Evolutionary conservation across 2,888 invertebrate species (phyloP).

Genomic region (Troglohyphantes excavatus): DNA sequence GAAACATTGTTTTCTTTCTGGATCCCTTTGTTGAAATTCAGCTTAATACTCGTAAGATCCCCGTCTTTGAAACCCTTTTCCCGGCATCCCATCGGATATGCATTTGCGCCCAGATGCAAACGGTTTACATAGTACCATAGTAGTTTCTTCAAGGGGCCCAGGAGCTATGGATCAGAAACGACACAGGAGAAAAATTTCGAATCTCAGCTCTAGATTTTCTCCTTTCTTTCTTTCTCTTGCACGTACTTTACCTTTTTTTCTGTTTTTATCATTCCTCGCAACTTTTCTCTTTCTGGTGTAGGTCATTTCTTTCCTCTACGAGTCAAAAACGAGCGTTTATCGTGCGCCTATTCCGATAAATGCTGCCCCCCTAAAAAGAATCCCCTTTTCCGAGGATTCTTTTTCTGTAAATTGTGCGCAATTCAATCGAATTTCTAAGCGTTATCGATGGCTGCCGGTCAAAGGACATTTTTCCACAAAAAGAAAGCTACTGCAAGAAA

Average conservation of each 20-base stretch:
- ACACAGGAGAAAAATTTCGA: constrained; percentile 32
- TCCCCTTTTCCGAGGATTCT: constrained; percentile 38
- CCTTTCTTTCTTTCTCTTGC: constrained; percentile 12
- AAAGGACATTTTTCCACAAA: constrained; percentile 53
- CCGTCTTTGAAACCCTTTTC: constrained; percentile 33
- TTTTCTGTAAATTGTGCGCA: constrained; percentile 68
- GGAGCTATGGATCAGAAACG: constrained; percentile 62
- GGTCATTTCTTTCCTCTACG: constrained; percentile 60
- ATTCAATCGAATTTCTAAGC: constrained; percentile 68
- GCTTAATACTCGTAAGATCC: constrained; percentile 53
- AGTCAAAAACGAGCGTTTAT: constrained; percentile 74
- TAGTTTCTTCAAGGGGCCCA: constrained; percentile 27
- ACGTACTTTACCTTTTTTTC: constrained; percentile 49
- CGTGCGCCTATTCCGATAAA: constrained; percentile 73
- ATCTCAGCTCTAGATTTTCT: constrained; percentile 21
- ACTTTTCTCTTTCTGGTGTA: constrained; percentile 30
- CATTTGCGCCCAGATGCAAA: constrained; percentile 52
- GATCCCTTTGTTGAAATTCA: constrained; percentile 50
- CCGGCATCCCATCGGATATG: constrained; percentile 37
- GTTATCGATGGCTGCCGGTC: constrained; percentile 69
- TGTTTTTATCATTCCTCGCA: constrained; percentile 15
- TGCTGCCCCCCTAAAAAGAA: too few species aligned
- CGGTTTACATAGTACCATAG: constrained; percentile 30
- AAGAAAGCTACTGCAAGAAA: constrained; percentile 31
- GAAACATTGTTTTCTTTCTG: constrained; percentile 26